Percentiles rank a stretch among this genome's conserved stretches.
These are phyloP conservation scores for Montipora cactus DNA, from an alignment of 64 coral and sea anemone genomes.

Conservation along the genomic window DNA sequence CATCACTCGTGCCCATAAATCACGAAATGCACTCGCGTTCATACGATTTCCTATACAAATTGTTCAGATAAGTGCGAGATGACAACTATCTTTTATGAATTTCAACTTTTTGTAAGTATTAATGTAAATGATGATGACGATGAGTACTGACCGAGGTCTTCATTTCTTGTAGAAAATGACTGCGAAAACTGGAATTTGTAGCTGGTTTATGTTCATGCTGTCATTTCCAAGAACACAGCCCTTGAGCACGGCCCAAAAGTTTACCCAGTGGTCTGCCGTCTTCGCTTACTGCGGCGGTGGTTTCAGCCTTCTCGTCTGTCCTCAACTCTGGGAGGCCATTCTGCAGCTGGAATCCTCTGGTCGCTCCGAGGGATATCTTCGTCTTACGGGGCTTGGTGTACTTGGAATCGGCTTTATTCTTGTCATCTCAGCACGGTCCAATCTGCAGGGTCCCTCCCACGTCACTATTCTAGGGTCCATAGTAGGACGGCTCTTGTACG, in stretches of 20 bases:
- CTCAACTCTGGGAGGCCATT: constrained; percentile 44
- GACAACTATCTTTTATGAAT: too few relatives aligned
- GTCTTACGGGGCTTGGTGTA: constrained; percentile 50
- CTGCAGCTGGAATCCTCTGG: constrained; percentile 9
- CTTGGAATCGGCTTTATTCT: constrained; percentile 48
- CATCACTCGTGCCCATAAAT: too few relatives aligned
- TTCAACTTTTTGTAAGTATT: neutral
- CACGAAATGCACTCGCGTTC: too few relatives aligned
- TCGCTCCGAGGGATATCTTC: constrained; percentile 47
- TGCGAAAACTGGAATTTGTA: neutral
- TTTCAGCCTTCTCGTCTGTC: constrained; percentile 32
- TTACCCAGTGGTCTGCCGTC: constrained; percentile 20
- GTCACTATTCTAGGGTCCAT: constrained; percentile 45
- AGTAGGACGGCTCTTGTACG: constrained; percentile 7
- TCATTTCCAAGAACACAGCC: constrained; percentile 33
- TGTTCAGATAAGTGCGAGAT: too few relatives aligned
- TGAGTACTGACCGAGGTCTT: neutral
- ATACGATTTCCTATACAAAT: too few relatives aligned
- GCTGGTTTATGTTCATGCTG: constrained; percentile 52
- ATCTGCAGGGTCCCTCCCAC: neutral
- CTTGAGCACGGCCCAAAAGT: neutral
- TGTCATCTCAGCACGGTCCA: constrained; percentile 51
- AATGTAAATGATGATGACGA: neutral
- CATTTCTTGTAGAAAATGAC: neutral
- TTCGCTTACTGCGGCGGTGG: constrained; percentile 41